These are phyloP conservation scores for Phalacrocorax carbo DNA, from an alignment of 2,113 vertebrate species.

Conservation along the genomic window DNA sequence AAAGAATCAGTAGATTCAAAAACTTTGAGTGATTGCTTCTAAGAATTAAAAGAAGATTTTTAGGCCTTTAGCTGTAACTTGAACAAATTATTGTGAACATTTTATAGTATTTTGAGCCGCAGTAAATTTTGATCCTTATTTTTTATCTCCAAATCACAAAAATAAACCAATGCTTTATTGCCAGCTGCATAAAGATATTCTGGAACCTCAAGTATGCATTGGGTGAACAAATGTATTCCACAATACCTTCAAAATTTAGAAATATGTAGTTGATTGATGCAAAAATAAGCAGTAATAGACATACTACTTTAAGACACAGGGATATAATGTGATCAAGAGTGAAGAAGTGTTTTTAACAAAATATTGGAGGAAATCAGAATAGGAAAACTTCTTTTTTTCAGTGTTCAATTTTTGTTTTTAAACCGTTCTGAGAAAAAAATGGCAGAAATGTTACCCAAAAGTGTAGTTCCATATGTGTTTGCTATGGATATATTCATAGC, in stretches of 20 bases:
- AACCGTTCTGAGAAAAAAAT: neutral
- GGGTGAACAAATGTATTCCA: neutral
- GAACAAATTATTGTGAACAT: neutral
- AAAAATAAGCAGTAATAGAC: neutral
- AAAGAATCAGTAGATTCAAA: conserved; percentile 3
- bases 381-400: neutral
- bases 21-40: neutral
- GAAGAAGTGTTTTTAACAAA: neutral
- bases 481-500: neutral
- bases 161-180: neutral
- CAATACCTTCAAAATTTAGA: neutral
- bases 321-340: neutral
- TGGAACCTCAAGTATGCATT: neutral
- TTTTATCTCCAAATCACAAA: neutral
- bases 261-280: neutral
- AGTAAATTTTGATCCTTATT: neutral
- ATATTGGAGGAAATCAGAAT: neutral
- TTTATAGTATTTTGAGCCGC: neutral
- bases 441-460: neutral
- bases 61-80: neutral
- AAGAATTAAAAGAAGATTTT: neutral
- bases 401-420: neutral
- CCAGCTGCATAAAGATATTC: neutral
- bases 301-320: neutral
- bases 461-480: neutral